Percentiles rank a stretch among this genome's conserved stretches.
These are phyloP conservation scores for Idaea biselata DNA, from an alignment of 2,888 invertebrate genomes.

Conservation along the genomic window DNA sequence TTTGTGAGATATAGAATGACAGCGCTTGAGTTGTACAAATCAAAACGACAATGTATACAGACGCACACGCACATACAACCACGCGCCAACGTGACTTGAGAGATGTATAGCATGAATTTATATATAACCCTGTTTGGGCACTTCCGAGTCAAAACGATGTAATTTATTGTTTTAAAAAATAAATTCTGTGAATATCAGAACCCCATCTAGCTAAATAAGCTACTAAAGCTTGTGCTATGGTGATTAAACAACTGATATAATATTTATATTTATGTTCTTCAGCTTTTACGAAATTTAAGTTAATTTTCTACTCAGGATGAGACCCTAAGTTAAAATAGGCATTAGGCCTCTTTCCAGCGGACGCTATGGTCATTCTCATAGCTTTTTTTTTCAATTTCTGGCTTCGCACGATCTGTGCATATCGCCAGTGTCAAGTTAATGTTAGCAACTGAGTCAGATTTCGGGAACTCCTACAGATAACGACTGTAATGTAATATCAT, in stretches of 20 bases:
- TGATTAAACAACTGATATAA: too few species aligned
- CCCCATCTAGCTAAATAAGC: too few species aligned
- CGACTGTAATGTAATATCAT: conserved; percentile 52
- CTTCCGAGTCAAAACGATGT: neutral
- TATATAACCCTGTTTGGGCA: neutral
- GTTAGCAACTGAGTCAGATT: conserved; percentile 14
- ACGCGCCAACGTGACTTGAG: too few species aligned
- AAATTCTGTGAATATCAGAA: too few species aligned
- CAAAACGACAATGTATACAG: too few species aligned
- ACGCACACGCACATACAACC: too few species aligned
- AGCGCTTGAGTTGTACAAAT: too few species aligned
- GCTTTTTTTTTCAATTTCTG: too few species aligned
- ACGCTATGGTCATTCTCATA: too few species aligned
- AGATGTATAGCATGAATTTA: neutral
- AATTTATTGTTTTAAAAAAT: neutral
- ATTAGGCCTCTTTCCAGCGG: neutral
- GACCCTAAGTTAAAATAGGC: neutral
- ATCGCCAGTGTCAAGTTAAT: neutral
- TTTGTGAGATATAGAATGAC: too few species aligned
- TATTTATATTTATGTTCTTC: neutral
- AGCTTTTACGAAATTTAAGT: neutral
- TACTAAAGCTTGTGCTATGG: too few species aligned
- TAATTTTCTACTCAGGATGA: neutral
- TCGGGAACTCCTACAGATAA: conserved; percentile 31
- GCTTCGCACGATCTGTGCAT: neutral